Evolutionary conservation across 2,113 vertebrate species (phyloP).

Genomic region (Fregetta grallaria): DNA sequence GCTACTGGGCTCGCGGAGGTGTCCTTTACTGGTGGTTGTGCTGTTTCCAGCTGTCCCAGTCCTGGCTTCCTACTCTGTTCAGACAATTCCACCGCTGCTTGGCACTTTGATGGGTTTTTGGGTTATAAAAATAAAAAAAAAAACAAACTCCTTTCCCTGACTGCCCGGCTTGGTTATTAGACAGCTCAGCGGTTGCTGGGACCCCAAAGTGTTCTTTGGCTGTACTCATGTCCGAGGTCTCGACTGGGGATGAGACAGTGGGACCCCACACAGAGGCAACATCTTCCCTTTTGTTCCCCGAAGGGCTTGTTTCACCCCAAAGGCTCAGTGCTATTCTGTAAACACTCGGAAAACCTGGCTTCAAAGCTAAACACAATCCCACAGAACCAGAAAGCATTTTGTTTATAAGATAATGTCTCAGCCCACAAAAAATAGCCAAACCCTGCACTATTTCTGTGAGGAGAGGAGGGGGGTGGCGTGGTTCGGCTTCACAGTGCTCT

Average conservation of each 20-base stretch:
- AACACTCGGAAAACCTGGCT: neutral
- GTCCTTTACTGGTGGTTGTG: fast-evolving
- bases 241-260: neutral
- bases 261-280: fast-evolving
- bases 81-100: neutral
- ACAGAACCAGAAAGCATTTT: neutral
- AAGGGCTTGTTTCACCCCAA: neutral
- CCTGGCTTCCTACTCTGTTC: neutral
- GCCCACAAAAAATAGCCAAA: neutral
- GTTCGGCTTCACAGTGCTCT: neutral
- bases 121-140: neutral
- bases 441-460: neutral
- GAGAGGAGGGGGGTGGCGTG: neutral
- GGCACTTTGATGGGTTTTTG: neutral
- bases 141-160: neutral
- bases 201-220: fast-evolving
- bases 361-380: neutral
- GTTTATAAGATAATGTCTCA: neutral
- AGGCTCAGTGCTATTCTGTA: neutral
- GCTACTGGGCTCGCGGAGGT: fast-evolving
- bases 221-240: fast-evolving
- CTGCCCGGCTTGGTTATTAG: neutral
- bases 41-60: neutral
- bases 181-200: neutral
- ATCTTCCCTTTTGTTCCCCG: neutral